phyloP scores from a whole-genome alignment of 2,888 invertebrate species.

The Seladonia tumulorum region DNA sequence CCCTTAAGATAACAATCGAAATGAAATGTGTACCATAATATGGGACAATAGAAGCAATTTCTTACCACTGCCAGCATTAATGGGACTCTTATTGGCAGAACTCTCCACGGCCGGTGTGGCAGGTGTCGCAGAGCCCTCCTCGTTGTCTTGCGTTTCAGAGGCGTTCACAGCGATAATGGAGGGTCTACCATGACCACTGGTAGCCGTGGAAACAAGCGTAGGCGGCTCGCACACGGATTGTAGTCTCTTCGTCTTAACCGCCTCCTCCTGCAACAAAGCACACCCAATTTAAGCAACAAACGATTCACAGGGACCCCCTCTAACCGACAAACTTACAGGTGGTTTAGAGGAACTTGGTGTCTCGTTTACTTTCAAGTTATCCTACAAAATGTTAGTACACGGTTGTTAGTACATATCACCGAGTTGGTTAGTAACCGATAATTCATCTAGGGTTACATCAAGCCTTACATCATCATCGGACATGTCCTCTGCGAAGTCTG shows the following conservation, averaged over 20 bases:
- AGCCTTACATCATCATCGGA: constrained; percentile 84
- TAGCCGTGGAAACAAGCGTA: constrained; percentile 69
- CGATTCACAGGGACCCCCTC: neutral
- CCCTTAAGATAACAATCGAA: too few species aligned
- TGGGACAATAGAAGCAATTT: constrained; percentile 23
- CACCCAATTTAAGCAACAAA: neutral
- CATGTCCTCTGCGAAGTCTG: constrained; percentile 90
- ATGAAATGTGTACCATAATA: neutral
- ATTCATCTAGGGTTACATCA: constrained; percentile 12
- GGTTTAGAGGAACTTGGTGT: constrained; percentile 81
- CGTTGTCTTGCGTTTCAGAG: constrained; percentile 76
- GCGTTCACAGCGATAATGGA: constrained; percentile 75
- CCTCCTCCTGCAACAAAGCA: constrained; percentile 75
- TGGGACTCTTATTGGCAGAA: constrained; percentile 78
- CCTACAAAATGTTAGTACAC: constrained; percentile 78
- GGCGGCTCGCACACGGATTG: constrained; percentile 79
- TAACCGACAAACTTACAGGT: constrained; percentile 77
- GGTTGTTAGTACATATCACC: neutral
- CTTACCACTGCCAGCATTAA: constrained; percentile 77
- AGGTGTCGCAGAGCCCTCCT: constrained; percentile 74
- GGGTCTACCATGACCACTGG: constrained; percentile 78
- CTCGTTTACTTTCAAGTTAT: constrained; percentile 78
- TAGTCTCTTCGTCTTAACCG: constrained; percentile 76
- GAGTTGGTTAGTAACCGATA: constrained; percentile 19
- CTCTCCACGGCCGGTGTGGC: constrained; percentile 71